Conservation (phyloP, 2,797 vertebrate genomes). For the Heliangelus exortis region DNA sequence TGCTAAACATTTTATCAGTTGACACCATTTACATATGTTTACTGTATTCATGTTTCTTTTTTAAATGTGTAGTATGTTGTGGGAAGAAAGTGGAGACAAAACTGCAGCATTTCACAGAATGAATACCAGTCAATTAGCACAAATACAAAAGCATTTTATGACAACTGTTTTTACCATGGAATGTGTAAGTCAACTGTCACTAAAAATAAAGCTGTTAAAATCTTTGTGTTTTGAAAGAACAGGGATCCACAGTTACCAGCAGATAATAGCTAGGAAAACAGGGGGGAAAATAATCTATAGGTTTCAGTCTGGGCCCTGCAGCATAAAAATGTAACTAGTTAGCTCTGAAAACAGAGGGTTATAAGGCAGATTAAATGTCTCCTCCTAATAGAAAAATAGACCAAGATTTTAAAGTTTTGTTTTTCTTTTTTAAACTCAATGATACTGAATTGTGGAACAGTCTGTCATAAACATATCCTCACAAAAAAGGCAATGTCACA, state of each 20-base stretch:
- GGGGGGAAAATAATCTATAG: not conserved
- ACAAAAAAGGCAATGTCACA: not conserved
- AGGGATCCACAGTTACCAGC: not conserved
- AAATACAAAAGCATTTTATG: not conserved
- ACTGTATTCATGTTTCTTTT: not conserved
- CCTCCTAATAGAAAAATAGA: not conserved
- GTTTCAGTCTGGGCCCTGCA: not conserved
- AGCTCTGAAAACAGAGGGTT: not conserved
- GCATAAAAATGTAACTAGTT: not conserved
- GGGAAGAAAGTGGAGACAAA: not conserved
- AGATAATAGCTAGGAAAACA: not conserved
- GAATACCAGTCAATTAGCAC: not conserved
- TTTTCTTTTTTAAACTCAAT: not conserved
- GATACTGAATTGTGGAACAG: not conserved
- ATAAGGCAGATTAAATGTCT: not conserved
- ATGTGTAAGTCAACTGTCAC: not conserved
- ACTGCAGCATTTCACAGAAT: not conserved
- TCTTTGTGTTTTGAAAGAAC: not conserved
- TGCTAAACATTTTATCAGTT: not conserved
- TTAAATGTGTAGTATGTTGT: not conserved
- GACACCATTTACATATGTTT: not conserved
- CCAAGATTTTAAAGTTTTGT: not conserved
- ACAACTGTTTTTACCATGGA: not conserved
- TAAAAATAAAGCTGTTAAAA: not conserved
- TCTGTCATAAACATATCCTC: not conserved